phyloP scores from a whole-genome alignment of 2,888 invertebrate species.

The Erpobdella octoculata region DNA sequence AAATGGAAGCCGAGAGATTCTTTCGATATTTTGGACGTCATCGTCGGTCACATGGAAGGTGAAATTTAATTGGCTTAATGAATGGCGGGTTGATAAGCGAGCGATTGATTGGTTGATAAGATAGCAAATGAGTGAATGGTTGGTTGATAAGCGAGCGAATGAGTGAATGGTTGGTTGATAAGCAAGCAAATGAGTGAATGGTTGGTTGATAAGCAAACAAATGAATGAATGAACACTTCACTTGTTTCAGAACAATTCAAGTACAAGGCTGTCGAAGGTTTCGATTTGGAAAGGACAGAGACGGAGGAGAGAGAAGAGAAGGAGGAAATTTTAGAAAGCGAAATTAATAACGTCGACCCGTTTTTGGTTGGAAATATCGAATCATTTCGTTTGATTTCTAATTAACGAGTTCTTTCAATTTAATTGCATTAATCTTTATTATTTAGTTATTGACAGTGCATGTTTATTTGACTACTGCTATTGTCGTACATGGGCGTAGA shows the following conservation, averaged over 20 bases:
- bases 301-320: slow-evolving; percentile 29
- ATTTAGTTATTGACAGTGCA: too few species aligned
- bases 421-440: too few species aligned
- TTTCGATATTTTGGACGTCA: not conserved
- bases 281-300: slow-evolving; percentile 24
- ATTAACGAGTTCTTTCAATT: too few species aligned
- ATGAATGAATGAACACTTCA: not conserved
- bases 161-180: not conserved
- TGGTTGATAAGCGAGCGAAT: not conserved
- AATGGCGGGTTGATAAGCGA: not conserved
- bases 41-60: not conserved
- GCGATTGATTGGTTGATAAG: not conserved
- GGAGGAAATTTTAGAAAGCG: slow-evolving; percentile 10
- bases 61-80: not conserved
- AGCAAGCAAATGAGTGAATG: not conserved
- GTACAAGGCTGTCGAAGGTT: slow-evolving; percentile 10
- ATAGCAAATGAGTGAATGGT: not conserved
- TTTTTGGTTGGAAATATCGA: too few species aligned
- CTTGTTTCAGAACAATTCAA: not conserved
- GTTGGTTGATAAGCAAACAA: not conserved
- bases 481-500: too few species aligned
- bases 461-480: too few species aligned
- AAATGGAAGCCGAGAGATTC: not conserved
- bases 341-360: too few species aligned
- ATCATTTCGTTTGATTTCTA: too few species aligned